These are phyloP conservation scores for Spinibarbus caldwelli DNA, from an alignment of 2,797 vertebrate genomes.

Conservation along the genomic window DNA sequence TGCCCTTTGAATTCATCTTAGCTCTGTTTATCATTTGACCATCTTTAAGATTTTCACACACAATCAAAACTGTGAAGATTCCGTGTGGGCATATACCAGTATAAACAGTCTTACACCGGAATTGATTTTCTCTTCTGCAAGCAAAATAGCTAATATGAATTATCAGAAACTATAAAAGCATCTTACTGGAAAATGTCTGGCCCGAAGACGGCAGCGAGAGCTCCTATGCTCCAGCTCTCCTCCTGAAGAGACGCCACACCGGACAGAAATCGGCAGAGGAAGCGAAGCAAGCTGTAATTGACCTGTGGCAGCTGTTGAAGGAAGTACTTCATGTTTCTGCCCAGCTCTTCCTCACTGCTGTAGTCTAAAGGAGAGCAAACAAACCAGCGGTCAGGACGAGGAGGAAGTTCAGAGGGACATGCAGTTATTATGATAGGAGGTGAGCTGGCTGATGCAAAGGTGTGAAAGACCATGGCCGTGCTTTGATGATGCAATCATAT, in stretches of 20 bases:
- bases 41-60: background rate
- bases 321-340: constrained; percentile 92
- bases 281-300: constrained; percentile 95
- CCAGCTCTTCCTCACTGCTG: constrained; percentile 93
- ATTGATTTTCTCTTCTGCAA: background rate
- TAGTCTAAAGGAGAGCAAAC: constrained; percentile 81
- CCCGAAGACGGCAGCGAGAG: constrained; percentile 94
- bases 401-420: background rate
- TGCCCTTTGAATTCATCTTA: background rate
- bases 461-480: constrained; percentile 9
- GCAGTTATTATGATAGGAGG: background rate
- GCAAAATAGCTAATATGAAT: background rate
- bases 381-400: background rate
- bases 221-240: constrained; percentile 90
- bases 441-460: constrained; percentile 21
- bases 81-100: background rate
- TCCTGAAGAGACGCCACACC: constrained; percentile 94
- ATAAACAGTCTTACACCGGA: background rate
- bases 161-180: background rate
- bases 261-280: constrained; percentile 95
- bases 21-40: background rate
- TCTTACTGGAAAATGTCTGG: constrained; percentile 98
- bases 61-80: background rate
- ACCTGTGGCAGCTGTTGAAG: constrained; percentile 96
- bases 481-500: constrained; percentile 30